These are phyloP conservation scores for Ceyx melanurus DNA, from an alignment of 2,113 vertebrate genomes.

Conservation along the genomic window DNA sequence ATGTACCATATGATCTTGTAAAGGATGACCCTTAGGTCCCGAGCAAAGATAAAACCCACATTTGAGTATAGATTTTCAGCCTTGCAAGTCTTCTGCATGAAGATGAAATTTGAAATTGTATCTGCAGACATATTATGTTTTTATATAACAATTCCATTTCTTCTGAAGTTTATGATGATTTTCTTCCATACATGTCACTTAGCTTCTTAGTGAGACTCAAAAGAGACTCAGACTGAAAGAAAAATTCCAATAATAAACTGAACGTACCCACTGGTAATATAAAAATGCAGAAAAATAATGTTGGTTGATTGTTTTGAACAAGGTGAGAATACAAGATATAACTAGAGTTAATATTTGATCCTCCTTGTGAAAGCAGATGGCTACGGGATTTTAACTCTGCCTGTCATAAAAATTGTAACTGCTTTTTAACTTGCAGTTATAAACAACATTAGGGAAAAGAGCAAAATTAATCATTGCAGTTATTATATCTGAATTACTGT, in stretches of 20 bases:
- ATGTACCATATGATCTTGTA: background rate
- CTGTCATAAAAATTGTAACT: background rate
- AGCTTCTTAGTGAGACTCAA: slow-evolving; percentile 18
- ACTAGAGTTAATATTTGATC: background rate
- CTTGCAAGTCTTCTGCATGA: background rate
- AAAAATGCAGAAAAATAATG: background rate
- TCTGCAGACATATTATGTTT: background rate
- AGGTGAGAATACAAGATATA: background rate
- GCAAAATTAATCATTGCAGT: slow-evolving; percentile 16
- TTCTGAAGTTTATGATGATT: background rate
- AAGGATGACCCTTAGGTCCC: background rate
- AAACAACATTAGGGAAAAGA: slow-evolving; percentile 23
- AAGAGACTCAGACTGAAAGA: background rate
- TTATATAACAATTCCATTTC: background rate
- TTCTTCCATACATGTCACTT: slow-evolving; percentile 8
- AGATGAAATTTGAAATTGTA: slow-evolving; percentile 20
- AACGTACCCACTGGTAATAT: background rate
- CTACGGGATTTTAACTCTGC: background rate
- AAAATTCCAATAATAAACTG: background rate
- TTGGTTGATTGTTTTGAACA: background rate
- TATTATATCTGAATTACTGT: background rate
- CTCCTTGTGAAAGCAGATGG: background rate
- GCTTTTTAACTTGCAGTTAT: background rate
- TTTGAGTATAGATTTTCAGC: background rate
- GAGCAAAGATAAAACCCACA: background rate